Percentiles rank a stretch among this genome's conserved stretches.
Evolutionary conservation across 2,113 vertebrate genomes (phyloP).

Genomic region (Fregata magnificens): DNA sequence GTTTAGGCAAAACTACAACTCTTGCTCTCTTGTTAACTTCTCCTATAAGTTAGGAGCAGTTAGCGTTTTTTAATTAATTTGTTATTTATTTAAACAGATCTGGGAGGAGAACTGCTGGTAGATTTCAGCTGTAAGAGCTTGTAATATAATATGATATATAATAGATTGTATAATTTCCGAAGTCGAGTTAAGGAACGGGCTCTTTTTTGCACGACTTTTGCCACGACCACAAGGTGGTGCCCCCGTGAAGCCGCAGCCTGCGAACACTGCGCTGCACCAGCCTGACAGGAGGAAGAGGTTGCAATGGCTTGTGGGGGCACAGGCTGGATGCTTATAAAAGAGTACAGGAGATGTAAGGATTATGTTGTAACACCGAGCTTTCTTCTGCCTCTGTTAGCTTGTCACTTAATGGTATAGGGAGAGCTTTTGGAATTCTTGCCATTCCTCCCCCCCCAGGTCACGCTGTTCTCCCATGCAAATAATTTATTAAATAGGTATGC

Average conservation of each 20-base stretch:
- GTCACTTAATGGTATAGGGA: background rate
- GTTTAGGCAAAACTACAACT: background rate
- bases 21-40: background rate
- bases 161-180: background rate
- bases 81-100: background rate
- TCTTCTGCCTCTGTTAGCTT: background rate
- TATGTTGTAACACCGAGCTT: background rate
- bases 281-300: background rate
- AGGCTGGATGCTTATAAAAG: too few relatives aligned
- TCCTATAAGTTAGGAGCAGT: background rate
- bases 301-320: background rate
- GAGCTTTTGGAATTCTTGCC: background rate
- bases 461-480: background rate
- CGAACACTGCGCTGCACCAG: background rate
- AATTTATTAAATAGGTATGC: background rate
- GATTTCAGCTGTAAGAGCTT: background rate
- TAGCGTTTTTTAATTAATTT: background rate
- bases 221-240: constrained; percentile 58
- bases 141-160: background rate
- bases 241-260: background rate
- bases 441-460: background rate
- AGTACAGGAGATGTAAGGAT: background rate
- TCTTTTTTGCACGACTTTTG: background rate
- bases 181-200: accelerated
- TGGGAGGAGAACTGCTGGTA: background rate